Base-by-base conservation (phyloP, 2,888 invertebrate species). In the Trilocha varians region DNA sequence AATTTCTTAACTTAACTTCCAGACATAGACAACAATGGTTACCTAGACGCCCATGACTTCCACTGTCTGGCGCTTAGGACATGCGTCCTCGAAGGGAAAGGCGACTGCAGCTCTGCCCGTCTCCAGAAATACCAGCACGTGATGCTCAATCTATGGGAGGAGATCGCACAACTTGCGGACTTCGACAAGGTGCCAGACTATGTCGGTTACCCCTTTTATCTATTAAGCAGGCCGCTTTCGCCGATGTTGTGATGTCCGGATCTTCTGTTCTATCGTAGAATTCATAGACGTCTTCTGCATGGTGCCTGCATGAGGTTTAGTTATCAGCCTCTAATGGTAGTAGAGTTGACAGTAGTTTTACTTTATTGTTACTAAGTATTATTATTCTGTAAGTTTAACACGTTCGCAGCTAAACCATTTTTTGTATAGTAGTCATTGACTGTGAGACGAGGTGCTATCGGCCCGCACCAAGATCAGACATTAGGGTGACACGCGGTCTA, bases 21-120 rank as follows among this genome's bases (percentile, higher is more conserved):
- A 94, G 94, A 95, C 85, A 92, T 94, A 61, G 94, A 95, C 78
- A 93, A 91, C 84, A 94, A 95, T 70, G 94, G 94, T 13, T 92
- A 89, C 70, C 71, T 95, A 61, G 94, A 94, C 68, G 90, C 93
- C 51, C 91, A 91, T 62, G 94, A 95, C 75, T 94, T 95, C 70
- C 91, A 92, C 47, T 94, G 94, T 73, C 88, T 94, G 75, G 94
- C 94, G 5, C 79, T 95, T 13, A 88, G 93, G 53, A 92, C 93
- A 45, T 94, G 94, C 48, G 88, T 94, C 38, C 89, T 94, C 42
- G 94, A 94, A 64, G 93, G 94, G 53, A 93, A 93, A 62, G 94
- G 94, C 16, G 92, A 93, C 64, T 94, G 93, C 77, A 92, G 90
- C 65, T 73, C 88, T 41, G 87, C 87, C 3, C 88, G 91, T 15